Percentiles rank a stretch among this genome's conserved stretches.
Conservation (phyloP, 2,888 invertebrate species). For the Hoplodrina ambigua region DNA sequence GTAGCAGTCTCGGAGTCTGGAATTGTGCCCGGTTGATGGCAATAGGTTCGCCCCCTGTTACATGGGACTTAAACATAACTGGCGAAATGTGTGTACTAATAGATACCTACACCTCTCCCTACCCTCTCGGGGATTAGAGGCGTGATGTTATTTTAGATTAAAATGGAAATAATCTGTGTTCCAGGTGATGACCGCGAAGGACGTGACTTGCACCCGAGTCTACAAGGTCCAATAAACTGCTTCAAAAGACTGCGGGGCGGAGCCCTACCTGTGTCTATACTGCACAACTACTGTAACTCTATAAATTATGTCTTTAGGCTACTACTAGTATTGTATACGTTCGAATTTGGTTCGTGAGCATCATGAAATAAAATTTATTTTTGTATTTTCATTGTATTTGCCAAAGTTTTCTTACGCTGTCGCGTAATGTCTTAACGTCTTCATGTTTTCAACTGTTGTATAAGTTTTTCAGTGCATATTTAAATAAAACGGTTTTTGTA, state of each 20-base stretch:
- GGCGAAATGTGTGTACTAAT: too few relatives aligned
- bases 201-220: slow-evolving; percentile 93
- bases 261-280: slow-evolving; percentile 69
- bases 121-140: too few relatives aligned
- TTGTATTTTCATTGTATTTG: slow-evolving; percentile 77
- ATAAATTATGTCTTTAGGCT: slow-evolving; percentile 81
- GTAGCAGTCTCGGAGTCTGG: too few relatives aligned
- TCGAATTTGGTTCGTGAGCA: slow-evolving; percentile 67
- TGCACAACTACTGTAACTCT: slow-evolving; percentile 79
- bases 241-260: slow-evolving; percentile 81
- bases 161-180: slow-evolving; percentile 32
- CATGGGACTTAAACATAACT: too few relatives aligned
- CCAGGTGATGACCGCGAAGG: slow-evolving; percentile 93
- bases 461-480: slow-evolving; percentile 88
- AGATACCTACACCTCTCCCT: too few relatives aligned
- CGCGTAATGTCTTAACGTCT: slow-evolving; percentile 65
- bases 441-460: slow-evolving; percentile 78
- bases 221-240: slow-evolving; percentile 92
- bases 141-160: too few relatives aligned
- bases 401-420: slow-evolving; percentile 74
- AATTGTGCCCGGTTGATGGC: too few relatives aligned
- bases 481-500: slow-evolving; percentile 79
- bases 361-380: slow-evolving; percentile 73
- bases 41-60: too few relatives aligned
- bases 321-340: slow-evolving; percentile 58